These are phyloP conservation scores for Drosophila paramelanica DNA, from an alignment of 2,888 invertebrate species.

Conservation along the genomic window DNA sequence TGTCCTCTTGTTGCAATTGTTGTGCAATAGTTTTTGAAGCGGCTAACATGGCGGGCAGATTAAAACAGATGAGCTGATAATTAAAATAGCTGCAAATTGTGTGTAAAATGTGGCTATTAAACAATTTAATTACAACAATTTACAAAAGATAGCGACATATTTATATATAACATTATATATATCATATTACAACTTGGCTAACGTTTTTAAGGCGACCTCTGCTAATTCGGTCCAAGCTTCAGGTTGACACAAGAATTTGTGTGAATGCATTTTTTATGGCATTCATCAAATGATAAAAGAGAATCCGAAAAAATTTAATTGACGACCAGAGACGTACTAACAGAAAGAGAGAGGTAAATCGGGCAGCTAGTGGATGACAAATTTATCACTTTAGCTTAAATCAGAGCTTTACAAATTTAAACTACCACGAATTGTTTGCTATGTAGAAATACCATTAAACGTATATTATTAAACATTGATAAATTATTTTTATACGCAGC, in stretches of 20 bases:
- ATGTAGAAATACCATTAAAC: no score
- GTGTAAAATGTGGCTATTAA: slow-evolving; percentile 23
- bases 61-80: slow-evolving; percentile 60
- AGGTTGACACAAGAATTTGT: slow-evolving; percentile 72
- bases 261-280: slow-evolving; percentile 58
- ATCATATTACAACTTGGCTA: slow-evolving; percentile 65
- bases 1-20: slow-evolving; percentile 23
- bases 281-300: neutral
- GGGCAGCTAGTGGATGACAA: no score
- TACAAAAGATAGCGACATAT: neutral
- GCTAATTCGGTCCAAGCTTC: slow-evolving; percentile 63
- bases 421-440: no score
- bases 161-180: no score
- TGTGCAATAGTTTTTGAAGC: slow-evolving; percentile 34
- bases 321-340: slow-evolving; percentile 2
- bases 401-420: no score
- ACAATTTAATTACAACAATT: slow-evolving; percentile 4
- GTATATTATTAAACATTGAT: no score
- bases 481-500: neutral
- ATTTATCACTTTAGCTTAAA: no score
- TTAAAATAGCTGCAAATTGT: slow-evolving; percentile 52
- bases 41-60: slow-evolving; percentile 25
- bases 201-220: slow-evolving; percentile 51
- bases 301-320: neutral
- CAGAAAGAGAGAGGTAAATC: neutral